These are phyloP conservation scores for Pangasianodon gigas DNA, from an alignment of 2,113 vertebrate genomes.

Conservation along the genomic window DNA sequence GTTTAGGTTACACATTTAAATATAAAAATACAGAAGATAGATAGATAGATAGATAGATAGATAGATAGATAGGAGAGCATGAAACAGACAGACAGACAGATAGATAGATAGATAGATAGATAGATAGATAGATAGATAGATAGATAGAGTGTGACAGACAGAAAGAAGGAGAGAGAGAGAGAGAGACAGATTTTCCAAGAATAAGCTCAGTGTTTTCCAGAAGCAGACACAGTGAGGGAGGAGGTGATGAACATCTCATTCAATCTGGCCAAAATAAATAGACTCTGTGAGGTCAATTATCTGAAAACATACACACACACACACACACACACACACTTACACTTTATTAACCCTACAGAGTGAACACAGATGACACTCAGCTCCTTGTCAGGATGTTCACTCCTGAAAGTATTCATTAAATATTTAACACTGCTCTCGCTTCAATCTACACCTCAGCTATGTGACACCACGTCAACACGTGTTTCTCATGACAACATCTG, in stretches of 20 bases:
- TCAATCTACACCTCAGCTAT: not conserved
- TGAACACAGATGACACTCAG: not conserved
- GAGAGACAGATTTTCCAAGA: not conserved
- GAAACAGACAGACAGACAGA: not conserved
- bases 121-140: not conserved
- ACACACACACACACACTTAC: slow-evolving; percentile 4
- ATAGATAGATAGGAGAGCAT: not conserved
- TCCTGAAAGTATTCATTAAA: not conserved
- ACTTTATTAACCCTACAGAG: not conserved
- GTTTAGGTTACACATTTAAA: not conserved
- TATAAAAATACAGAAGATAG: not conserved
- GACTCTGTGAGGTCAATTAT: not conserved
- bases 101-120: not conserved
- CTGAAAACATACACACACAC: not conserved
- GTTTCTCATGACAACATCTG: not conserved
- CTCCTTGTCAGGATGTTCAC: not conserved
- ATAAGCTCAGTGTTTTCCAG: not conserved
- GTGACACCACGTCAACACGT: not conserved
- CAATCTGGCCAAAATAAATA: slow-evolving; percentile 20
- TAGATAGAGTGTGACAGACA: not conserved
- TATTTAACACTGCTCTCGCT: not conserved
- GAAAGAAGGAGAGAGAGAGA: not conserved
- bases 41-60: not conserved
- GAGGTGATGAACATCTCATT: not conserved
- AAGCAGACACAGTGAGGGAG: not conserved